phyloP scores from a whole-genome alignment of 92 coral and sea anemone species.

The Heteractis magnifica region DNA sequence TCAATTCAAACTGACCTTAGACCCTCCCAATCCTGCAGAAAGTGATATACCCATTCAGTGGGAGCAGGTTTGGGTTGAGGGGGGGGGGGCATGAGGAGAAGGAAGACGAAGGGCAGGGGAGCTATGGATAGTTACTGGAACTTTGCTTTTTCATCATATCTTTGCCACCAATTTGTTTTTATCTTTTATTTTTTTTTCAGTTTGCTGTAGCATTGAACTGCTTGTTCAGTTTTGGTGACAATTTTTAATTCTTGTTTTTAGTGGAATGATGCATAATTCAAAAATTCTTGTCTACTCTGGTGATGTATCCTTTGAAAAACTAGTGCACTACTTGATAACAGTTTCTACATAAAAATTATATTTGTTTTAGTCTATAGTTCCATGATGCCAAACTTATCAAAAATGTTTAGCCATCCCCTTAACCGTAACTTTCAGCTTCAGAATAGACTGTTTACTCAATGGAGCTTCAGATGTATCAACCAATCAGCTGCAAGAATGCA shows the following conservation, averaged over 20 bases:
- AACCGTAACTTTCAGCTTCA: conserved; percentile 55
- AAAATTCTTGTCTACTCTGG: conserved; percentile 82
- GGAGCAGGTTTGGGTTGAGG: too few relatives aligned
- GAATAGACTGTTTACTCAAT: conserved; percentile 82
- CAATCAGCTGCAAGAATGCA: conserved; percentile 90
- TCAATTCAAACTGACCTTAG: too few relatives aligned
- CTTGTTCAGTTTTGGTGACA: background rate
- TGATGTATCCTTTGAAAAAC: conserved; percentile 77
- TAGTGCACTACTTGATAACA: too few relatives aligned
- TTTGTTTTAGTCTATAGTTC: background rate
- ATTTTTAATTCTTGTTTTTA: conserved; percentile 11
- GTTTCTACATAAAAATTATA: too few relatives aligned
- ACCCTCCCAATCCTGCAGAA: too few relatives aligned
- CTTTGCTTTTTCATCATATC: too few relatives aligned
- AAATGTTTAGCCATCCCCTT: background rate
- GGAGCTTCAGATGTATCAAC: conserved; percentile 89
- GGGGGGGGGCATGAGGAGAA: too few relatives aligned
- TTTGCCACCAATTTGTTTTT: too few relatives aligned
- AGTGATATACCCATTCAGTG: too few relatives aligned
- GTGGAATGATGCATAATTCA: conserved; percentile 77
- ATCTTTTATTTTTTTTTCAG: too few relatives aligned
- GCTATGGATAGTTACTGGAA: too few relatives aligned
- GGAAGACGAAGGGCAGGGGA: too few relatives aligned
- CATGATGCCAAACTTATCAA: background rate
- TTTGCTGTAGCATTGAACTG: background rate